Conservation (phyloP, 2,113 vertebrate genomes). For the Nothobranchius kuhntae region DNA sequence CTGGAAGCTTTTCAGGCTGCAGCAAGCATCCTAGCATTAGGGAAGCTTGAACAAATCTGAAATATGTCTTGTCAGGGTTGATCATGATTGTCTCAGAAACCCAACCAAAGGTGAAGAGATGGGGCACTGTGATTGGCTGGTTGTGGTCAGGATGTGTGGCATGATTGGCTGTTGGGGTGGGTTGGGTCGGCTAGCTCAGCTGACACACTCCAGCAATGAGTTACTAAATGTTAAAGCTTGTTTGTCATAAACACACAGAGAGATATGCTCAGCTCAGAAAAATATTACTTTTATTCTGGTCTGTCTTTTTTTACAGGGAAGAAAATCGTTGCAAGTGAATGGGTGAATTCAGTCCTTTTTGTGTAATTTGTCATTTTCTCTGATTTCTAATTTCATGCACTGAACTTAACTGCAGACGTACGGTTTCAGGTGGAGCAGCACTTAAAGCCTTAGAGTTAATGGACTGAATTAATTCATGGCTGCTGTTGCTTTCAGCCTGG, state of each 20-base stretch:
- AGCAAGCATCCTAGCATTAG: no score
- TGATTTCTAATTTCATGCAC: not conserved
- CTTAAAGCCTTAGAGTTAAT: not conserved
- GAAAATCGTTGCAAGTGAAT: constrained; percentile 11
- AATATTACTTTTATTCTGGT: constrained; percentile 1
- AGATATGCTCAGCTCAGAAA: constrained; percentile 16
- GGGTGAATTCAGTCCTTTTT: not conserved
- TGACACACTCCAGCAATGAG: not conserved
- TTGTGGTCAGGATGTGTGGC: not conserved
- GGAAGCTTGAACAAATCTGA: no score
- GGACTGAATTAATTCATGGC: not conserved
- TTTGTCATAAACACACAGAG: not conserved
- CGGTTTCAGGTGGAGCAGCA: not conserved
- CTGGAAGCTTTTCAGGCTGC: no score
- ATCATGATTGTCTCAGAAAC: no score
- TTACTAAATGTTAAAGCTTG: not conserved
- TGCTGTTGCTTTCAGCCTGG: not conserved
- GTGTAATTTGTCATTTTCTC: not conserved
- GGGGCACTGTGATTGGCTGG: not conserved
- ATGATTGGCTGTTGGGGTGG: not conserved
- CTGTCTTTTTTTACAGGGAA: constrained; percentile 6
- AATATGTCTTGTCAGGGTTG: no score
- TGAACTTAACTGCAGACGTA: not conserved
- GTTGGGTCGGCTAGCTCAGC: not conserved
- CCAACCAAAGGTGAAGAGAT: not conserved